Evolutionary conservation across 2,888 invertebrate genomes (phyloP), one percentile per base, ranked within the genome.

Genomic region (Lysandra coridon): DNA sequence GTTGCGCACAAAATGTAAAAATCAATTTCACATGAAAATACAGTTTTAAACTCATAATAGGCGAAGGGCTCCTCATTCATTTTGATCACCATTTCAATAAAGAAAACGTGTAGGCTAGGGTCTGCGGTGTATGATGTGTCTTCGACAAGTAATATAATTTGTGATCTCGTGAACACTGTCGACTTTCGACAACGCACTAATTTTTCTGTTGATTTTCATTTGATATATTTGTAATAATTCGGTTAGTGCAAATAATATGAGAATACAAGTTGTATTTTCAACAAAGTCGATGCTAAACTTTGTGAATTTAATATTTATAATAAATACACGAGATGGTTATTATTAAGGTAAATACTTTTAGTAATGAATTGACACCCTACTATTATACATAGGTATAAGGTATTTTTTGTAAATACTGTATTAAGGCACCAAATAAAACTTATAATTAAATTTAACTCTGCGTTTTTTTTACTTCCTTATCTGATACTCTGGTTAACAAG

Each of bases 391-490:
- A 76, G 76, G 86, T 86, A 85, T 89, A 88, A 87, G 86, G 87
- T 87, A 88, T 89, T 89, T 88, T 88, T 90, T 92, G 92, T 93
- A 93, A 92, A 92, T 92, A 93, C 88, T 88, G 86, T 90, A 87
- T 85, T 87, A 89, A 86, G 86, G 88, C 90, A 92, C 91, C 91
- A 92, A 92, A 92, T 92, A 90, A 90, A 84, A 83, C 81, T 23
- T 57, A 82, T 83, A 83, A 89, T 89, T 88, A 88, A 86, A 86
- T 86, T 84, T 87, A 85, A 85, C 82, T 83, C 85, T 84, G 86
- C 81, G 83, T 87, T 87, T 82, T 75, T 44, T 49, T 49, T 44
- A 49, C 10, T 49, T 12, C 49, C 49, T 10, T 10, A 12, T 49
- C n/a, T n/a, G n/a, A n/a, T n/a, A n/a, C n/a, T n/a, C n/a, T n/a